Percentiles rank a stretch among this genome's conserved stretches.
Conservation (phyloP, 2,113 vertebrate species). For the Dromas ardeola region DNA sequence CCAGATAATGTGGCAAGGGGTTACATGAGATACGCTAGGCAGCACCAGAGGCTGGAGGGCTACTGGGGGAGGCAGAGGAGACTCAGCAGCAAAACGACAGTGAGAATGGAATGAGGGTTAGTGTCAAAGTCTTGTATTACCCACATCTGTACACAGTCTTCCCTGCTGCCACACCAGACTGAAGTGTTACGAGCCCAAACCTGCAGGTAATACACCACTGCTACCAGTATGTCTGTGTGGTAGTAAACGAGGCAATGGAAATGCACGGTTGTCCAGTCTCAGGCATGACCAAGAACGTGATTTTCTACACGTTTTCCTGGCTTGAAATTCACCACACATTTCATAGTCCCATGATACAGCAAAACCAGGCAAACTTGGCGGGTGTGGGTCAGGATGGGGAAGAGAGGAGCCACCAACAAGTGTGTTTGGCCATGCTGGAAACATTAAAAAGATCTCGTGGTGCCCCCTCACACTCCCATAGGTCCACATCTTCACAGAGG, state of each 20-base stretch:
- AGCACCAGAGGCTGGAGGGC: not conserved
- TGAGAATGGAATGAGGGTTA: not conserved
- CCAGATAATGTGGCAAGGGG: no score
- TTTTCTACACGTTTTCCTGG: not conserved
- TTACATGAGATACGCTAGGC: not conserved
- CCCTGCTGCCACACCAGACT: not conserved
- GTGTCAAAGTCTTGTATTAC: not conserved
- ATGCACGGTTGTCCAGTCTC: not conserved
- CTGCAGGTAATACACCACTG: not conserved
- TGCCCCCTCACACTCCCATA: not conserved
- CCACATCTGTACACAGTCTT: not conserved
- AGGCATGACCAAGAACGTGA: not conserved
- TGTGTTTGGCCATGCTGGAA: not conserved
- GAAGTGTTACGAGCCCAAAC: not conserved
- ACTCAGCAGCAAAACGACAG: not conserved
- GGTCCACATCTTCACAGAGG: not conserved
- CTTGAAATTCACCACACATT: not conserved
- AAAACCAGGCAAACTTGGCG: not conserved
- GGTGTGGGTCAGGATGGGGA: not conserved
- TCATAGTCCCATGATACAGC: not conserved
- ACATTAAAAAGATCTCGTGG: not conserved
- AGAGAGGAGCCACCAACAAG: not conserved
- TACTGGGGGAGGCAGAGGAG: not conserved
- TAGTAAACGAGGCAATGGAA: not conserved
- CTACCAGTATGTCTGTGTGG: not conserved